These are phyloP conservation scores for Notiomystis cincta DNA, from an alignment of 2,113 vertebrate genomes.

Conservation along the genomic window DNA sequence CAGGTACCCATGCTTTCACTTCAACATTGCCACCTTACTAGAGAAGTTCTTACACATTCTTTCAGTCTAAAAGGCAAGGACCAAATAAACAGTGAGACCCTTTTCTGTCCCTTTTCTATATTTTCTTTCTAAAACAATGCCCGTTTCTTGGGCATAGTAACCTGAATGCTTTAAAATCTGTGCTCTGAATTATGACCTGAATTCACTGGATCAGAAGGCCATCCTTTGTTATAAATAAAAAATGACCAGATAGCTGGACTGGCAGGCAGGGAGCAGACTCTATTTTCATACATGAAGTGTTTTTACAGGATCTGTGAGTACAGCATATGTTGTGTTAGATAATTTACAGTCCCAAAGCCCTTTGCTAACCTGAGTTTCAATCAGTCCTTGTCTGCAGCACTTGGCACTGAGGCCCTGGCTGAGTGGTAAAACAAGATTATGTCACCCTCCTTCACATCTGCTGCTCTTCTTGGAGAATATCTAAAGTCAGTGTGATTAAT, in stretches of 20 bases:
- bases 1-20: background rate
- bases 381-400: background rate
- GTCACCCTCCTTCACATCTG: constrained; percentile 13
- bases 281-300: background rate
- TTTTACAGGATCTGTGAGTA: background rate
- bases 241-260: background rate
- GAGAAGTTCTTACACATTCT: background rate
- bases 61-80: background rate
- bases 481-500: background rate
- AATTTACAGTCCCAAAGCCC: background rate
- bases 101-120: background rate
- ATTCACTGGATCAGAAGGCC: background rate
- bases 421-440: background rate
- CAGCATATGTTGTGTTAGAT: background rate
- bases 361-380: background rate
- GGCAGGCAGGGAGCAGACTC: background rate
- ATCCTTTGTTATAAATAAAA: background rate
- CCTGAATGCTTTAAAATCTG: background rate
- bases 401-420: background rate
- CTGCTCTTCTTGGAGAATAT: background rate
- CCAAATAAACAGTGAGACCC: background rate
- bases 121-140: background rate
- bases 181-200: background rate
- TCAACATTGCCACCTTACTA: background rate
- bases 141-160: background rate